Base-by-base conservation (phyloP, 2,888 invertebrate genomes). In the Drosophila heteroneura region DNA sequence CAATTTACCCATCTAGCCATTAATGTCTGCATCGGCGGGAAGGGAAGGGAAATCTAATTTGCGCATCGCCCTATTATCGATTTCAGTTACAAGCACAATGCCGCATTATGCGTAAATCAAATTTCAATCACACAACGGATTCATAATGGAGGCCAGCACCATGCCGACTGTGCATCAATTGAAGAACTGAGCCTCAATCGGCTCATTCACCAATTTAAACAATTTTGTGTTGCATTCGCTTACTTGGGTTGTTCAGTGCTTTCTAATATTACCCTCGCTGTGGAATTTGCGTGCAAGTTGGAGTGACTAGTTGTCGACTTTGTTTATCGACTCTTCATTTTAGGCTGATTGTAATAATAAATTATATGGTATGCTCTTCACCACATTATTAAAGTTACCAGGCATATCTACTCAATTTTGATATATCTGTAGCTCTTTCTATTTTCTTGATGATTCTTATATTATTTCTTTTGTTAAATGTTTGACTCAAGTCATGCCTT, bases 71-170 rank as follows among this genome's bases (percentile, higher is more conserved):
- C 22, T 14, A 3, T 47, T 49, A 26, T 28, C 67, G 66, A 78
- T 75, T 75, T 75, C 61, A 66, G 63, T 75, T 75, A 19, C 30
- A 19, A 51, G 37, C 57, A 56, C 35, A 67, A 26, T 56, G 62
- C 60, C 19, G n/a, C 26, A 37, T 19, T 66, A 39, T 66, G 68
- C 73, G 65, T 76, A 70, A 80, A 73, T 79, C 77, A 76, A 79
- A 81, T 66, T 73, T 76, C 66, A 79, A 76, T 79, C 74, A 81
- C 51, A 54, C 64, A 59, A 70, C 81, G 58, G 73, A 76, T 80
- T 66, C 49, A 51, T 51, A 66, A 80, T 76, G 68, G 60, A 72
- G 63, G 70, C 39, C 47, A 41, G 56, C 22, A 6, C 35, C 54
- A 26, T 22, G 30, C 35, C 22, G 16, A 16, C 35, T 33, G 26